These are phyloP conservation scores for Sceliomorpha sp. DNA, from an alignment of 2,888 invertebrate species.

Conservation along the genomic window DNA sequence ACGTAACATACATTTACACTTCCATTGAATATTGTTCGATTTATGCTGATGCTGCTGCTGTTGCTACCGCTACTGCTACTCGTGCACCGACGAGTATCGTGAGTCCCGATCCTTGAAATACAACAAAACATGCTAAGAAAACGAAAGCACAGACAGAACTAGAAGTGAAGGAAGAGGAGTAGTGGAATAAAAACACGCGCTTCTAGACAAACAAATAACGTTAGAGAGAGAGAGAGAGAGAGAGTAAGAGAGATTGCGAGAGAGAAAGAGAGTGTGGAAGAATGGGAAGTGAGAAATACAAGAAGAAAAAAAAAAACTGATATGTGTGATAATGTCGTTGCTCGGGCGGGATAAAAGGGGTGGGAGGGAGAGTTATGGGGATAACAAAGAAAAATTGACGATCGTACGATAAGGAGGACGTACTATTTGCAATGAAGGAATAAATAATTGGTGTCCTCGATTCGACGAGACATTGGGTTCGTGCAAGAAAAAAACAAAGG, in stretches of 20 bases:
- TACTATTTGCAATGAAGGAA: background rate
- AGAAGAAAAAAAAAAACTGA: no score
- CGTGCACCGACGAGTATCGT: no score
- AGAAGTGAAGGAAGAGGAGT: no score
- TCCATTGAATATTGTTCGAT: conserved; percentile 77
- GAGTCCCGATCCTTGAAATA: no score
- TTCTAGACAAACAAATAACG: conserved; percentile 50
- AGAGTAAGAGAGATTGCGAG: conserved; percentile 11
- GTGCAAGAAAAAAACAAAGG: conserved; percentile 26
- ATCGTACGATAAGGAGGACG: background rate
- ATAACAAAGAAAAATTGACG: background rate
- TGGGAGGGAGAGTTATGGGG: conserved; percentile 44
- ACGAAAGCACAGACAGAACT: conserved; percentile 16
- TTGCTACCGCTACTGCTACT: background rate
- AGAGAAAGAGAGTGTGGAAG: conserved; percentile 38
- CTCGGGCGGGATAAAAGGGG: conserved; percentile 47
- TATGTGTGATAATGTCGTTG: conserved; percentile 50
- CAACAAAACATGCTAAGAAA: conserved; percentile 16
- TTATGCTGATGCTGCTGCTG: conserved; percentile 40
- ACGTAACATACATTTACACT: conserved; percentile 63
- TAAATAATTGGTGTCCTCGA: background rate
- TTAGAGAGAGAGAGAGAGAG: no score
- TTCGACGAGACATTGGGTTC: conserved; percentile 29
- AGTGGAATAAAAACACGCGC: conserved; percentile 44
- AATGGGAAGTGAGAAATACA: no score